These are phyloP conservation scores for Leuciscus idus DNA, from an alignment of 2,113 vertebrate genomes.

Conservation along the genomic window DNA sequence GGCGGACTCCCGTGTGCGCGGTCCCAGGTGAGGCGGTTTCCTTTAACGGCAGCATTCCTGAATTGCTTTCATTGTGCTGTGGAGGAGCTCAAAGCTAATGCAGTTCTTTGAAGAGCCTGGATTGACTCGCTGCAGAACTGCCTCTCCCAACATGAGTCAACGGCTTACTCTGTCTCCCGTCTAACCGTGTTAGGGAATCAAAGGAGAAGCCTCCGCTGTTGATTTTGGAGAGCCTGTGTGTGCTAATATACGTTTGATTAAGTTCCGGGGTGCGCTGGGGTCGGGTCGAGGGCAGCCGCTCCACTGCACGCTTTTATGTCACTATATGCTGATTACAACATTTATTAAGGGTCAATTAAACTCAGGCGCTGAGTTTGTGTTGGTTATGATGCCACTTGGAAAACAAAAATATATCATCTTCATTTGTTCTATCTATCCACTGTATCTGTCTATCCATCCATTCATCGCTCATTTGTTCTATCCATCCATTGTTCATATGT, in stretches of 20 bases:
- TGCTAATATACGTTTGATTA: background rate
- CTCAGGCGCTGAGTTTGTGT: background rate
- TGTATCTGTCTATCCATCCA: background rate
- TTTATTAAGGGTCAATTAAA: conserved; percentile 27
- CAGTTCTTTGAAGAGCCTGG: conserved; percentile 46
- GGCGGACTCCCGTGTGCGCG: conserved; percentile 24
- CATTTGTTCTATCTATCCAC: background rate
- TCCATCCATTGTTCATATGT: background rate
- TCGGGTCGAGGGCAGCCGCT: conserved; percentile 21
- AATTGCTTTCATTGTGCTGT: conserved; percentile 46
- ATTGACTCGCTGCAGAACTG: conserved; percentile 17
- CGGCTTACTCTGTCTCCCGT: conserved; percentile 1
- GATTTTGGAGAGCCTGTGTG: conserved; percentile 40
- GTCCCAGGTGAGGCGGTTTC: conserved; percentile 64
- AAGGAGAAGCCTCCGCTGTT: background rate
- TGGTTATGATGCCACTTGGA: background rate
- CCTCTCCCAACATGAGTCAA: background rate
- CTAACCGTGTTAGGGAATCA: conserved; percentile 16
- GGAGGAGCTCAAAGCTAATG: conserved; percentile 40
- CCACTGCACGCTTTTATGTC: background rate
- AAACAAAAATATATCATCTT: background rate
- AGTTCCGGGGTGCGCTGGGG: background rate
- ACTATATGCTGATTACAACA: background rate
- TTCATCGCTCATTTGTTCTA: no score
- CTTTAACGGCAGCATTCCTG: conserved; percentile 58